Evolutionary conservation across 2,113 vertebrate genomes (phyloP).

Genomic region (Embiotoca jacksoni): DNA sequence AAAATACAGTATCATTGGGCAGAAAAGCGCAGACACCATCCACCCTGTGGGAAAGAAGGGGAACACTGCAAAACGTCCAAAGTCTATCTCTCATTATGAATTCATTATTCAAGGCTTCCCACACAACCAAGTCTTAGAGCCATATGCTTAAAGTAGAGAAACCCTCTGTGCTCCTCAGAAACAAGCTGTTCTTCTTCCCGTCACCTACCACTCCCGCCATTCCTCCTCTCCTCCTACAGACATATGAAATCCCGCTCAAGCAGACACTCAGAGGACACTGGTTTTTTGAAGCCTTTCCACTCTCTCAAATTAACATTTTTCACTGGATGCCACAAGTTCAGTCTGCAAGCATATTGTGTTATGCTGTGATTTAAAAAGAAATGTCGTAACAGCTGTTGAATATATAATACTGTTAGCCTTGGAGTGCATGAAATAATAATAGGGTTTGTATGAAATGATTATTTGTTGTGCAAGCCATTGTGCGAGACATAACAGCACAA

Average conservation of each 20-base stretch:
- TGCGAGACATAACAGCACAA: conserved; percentile 19
- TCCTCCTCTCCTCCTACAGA: conserved; percentile 20
- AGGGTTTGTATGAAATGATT: conserved; percentile 51
- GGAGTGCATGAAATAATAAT: conserved; percentile 71
- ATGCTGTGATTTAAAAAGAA: conserved; percentile 27
- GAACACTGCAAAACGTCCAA: conserved; percentile 41
- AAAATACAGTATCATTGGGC: conserved; percentile 3
- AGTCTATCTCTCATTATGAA: conserved; percentile 52
- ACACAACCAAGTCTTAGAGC: conserved; percentile 59
- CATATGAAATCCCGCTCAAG: not conserved
- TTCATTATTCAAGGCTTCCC: conserved; percentile 66
- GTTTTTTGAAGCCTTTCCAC: conserved; percentile 21
- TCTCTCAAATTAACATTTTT: conserved; percentile 49
- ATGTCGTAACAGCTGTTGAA: conserved; percentile 55
- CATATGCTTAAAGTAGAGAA: conserved; percentile 56
- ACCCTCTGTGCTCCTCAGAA: conserved; percentile 36
- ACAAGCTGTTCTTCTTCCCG: conserved; percentile 23
- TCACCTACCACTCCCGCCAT: conserved; percentile 27
- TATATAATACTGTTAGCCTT: conserved; percentile 44
- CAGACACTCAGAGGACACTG: not conserved
- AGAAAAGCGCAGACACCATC: conserved; percentile 34
- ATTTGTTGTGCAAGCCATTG: conserved; percentile 44
- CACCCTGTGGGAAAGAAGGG: conserved; percentile 25
- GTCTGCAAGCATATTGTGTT: conserved; percentile 28
- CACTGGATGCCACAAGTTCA: conserved; percentile 43